These are phyloP conservation scores for Thripadectes ignobilis DNA, from an alignment of 2,797 vertebrate genomes.

Conservation along the genomic window DNA sequence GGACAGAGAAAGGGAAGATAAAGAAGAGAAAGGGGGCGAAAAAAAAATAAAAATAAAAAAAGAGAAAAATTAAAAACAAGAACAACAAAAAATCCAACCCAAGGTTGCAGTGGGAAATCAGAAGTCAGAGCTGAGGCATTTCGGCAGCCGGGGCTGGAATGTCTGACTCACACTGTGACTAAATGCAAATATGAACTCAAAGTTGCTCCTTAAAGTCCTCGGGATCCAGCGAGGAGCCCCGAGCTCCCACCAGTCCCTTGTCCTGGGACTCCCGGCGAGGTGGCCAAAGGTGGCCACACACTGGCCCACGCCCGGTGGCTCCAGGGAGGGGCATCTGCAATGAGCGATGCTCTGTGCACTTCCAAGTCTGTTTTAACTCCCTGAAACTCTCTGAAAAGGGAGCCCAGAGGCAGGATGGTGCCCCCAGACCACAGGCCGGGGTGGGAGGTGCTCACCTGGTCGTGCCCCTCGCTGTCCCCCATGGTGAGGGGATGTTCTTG, in stretches of 20 bases:
- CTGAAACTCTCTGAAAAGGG: background rate
- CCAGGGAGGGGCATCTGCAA: rapidly evolving
- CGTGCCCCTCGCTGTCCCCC: background rate
- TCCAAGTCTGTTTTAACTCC: rapidly evolving
- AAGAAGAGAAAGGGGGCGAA: background rate
- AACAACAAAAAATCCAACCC: background rate
- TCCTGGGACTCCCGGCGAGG: rapidly evolving
- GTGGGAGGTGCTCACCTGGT: rapidly evolving
- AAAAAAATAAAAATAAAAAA: background rate
- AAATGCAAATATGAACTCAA: constrained; percentile 65
- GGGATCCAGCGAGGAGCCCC: background rate
- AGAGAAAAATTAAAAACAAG: background rate
- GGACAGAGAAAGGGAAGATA: background rate
- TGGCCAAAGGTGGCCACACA: rapidly evolving
- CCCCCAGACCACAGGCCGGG: rapidly evolving
- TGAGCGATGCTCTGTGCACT: rapidly evolving
- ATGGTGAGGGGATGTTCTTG: rapidly evolving
- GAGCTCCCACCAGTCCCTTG: rapidly evolving
- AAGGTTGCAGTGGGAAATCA: constrained; percentile 58
- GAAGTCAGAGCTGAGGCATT: constrained; percentile 71
- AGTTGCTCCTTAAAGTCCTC: background rate
- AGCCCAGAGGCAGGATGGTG: background rate
- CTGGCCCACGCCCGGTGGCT: rapidly evolving
- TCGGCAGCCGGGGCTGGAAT: constrained; percentile 68
- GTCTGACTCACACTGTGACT: constrained; percentile 73